phyloP scores from a whole-genome alignment of 2,797 vertebrate species.

The Orestias chungarensis region DNA sequence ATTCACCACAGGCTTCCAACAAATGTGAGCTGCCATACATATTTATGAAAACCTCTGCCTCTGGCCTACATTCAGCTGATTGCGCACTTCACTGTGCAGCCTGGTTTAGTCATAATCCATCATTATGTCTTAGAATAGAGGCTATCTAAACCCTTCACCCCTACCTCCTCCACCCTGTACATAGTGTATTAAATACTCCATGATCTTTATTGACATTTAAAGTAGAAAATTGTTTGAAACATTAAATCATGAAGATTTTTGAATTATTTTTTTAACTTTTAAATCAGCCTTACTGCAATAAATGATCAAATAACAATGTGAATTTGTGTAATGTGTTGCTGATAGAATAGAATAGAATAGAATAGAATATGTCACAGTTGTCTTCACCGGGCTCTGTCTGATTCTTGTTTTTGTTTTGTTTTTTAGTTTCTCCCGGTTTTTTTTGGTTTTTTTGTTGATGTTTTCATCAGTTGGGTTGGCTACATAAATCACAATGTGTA shows the following conservation, averaged over 20 bases:
- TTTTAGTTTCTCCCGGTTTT: too few relatives aligned
- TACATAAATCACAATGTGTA: too few relatives aligned
- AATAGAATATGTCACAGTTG: slow-evolving; percentile 4
- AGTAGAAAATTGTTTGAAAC: slow-evolving; percentile 25
- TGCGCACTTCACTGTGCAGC: slow-evolving; percentile 67
- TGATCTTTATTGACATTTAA: slow-evolving; percentile 52
- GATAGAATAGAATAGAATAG: too few relatives aligned
- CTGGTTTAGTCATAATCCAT: slow-evolving; percentile 76
- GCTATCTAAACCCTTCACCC: slow-evolving; percentile 16
- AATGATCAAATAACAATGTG: too few relatives aligned
- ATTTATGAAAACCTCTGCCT: slow-evolving; percentile 76
- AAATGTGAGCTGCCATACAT: slow-evolving; percentile 76
- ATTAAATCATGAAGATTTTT: slow-evolving; percentile 15
- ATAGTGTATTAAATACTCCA: slow-evolving; percentile 48
- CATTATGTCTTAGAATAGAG: slow-evolving; percentile 71
- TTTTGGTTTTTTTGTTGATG: too few relatives aligned
- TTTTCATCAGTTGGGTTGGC: too few relatives aligned
- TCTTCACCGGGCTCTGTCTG: too few relatives aligned
- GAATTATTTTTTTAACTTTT: neutral
- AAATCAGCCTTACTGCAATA: neutral
- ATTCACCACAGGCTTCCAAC: slow-evolving; percentile 69
- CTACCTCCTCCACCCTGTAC: slow-evolving; percentile 7
- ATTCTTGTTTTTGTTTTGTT: too few relatives aligned
- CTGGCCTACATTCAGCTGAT: slow-evolving; percentile 76
- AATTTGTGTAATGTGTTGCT: too few relatives aligned